These are phyloP conservation scores for Helleia helle DNA, from an alignment of 2,888 invertebrate species.

Conservation along the genomic window DNA sequence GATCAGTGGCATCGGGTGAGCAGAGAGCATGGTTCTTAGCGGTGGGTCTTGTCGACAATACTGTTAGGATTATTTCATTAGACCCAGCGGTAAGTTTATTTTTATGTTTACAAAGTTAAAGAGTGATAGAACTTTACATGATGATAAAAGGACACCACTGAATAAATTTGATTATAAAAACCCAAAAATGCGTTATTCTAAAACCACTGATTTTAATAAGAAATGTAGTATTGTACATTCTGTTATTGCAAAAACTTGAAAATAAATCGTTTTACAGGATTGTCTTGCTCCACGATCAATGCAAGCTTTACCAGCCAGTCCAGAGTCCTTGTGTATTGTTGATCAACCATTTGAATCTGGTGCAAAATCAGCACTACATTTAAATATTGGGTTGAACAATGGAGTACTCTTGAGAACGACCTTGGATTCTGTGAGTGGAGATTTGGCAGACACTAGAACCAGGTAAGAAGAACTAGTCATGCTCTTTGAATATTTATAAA, in stretches of 20 bases:
- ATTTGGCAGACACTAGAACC: slow-evolving; percentile 96
- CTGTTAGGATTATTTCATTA: slow-evolving; percentile 96
- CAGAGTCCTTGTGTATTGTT: slow-evolving; percentile 97
- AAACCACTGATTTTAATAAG: slow-evolving; percentile 37
- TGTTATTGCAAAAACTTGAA: not conserved
- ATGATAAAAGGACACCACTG: slow-evolving; percentile 73
- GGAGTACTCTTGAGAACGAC: slow-evolving; percentile 95
- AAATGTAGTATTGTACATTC: not conserved
- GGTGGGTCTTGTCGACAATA: slow-evolving; percentile 96
- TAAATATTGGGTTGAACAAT: slow-evolving; percentile 98
- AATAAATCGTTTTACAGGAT: slow-evolving; percentile 72
- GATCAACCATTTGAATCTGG: slow-evolving; percentile 84
- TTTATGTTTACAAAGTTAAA: too few species aligned
- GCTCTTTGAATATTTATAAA: not conserved
- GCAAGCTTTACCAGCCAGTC: slow-evolving; percentile 96
- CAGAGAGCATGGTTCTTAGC: slow-evolving; percentile 96
- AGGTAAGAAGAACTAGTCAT: slow-evolving; percentile 60
- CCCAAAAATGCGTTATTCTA: slow-evolving; percentile 69
- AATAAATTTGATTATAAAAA: slow-evolving; percentile 61
- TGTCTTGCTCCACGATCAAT: slow-evolving; percentile 95
- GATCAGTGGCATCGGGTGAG: slow-evolving; percentile 95
- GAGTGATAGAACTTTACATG: slow-evolving; percentile 31
- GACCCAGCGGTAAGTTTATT: slow-evolving; percentile 85
- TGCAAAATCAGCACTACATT: slow-evolving; percentile 82
- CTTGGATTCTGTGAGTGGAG: slow-evolving; percentile 95